Evolutionary conservation across 2,113 vertebrate species (phyloP), one percentile per base, ranked within the genome.

Genomic region (Acrocephalus arundinaceus): DNA sequence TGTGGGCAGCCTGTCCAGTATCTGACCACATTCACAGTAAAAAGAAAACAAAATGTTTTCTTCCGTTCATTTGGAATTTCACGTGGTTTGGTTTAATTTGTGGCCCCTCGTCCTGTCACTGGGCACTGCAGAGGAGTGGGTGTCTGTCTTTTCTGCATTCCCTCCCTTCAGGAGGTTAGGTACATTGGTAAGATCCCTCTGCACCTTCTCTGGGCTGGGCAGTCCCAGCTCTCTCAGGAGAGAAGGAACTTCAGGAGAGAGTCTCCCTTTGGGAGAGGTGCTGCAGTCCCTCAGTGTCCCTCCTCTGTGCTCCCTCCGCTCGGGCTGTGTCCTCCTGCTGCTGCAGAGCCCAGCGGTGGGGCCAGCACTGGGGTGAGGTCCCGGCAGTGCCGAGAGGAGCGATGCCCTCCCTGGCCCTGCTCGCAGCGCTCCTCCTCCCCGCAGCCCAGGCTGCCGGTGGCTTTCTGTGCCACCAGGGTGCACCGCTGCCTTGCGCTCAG

Each of bases 241-340:
- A 37, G 37, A 43, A 49, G 19, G 37, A 57, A 9, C 15, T 67
- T 35, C 1, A 35, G 71, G 51, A 51, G 11, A 15, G 9, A 22
- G 15, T 37, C 14, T 33, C 24, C 30, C 24, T 24, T 9, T 21
- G 66, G 35, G 35, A 76, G 31, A 49, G 19, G 2, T 43, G 27
- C 24, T 89, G 1, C 62, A 11, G 37, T 45, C 23, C 71, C 45
- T 31, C 7, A 5, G 13, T 23, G 41, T 18, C 25, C 25, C 17
- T 68, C 27, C 19, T 4, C 20, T 52, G 52, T 13, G 12, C 19
- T 61, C 1, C 1, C 22, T n/a, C 2, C 11, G 1, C 27, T 23
- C 1, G 2, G 31, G 19, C 24, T 25, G 31, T 24, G 13, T 59
- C 20, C 63, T 6, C 19, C 10, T 14, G 43, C 15, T 27, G 13